Percentiles rank a stretch among this genome's conserved stretches.
Evolutionary conservation across 92 coral and sea anemone species (phyloP).

Genomic region (Plumapathes pennacea): DNA sequence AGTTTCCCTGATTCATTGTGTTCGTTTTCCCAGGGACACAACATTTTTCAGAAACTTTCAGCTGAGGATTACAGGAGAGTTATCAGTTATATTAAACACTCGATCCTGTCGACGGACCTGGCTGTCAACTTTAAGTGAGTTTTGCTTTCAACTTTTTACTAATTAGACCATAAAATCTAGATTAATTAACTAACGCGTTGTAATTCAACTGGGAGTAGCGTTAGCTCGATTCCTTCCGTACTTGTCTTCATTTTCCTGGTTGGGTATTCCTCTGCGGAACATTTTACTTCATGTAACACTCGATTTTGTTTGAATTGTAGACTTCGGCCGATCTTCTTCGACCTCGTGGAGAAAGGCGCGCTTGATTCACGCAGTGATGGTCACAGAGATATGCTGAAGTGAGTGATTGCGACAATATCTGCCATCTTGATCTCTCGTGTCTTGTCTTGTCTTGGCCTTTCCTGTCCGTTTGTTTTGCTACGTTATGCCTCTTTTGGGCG

Average conservation of each 20-base stretch:
- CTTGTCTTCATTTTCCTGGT: too few species aligned
- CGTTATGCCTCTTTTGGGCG: too few species aligned
- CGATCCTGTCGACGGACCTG: constrained; percentile 94
- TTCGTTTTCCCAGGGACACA: constrained; percentile 81
- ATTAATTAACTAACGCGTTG: too few species aligned
- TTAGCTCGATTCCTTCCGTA: too few species aligned
- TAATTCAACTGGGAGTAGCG: too few species aligned
- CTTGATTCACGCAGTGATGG: constrained; percentile 73
- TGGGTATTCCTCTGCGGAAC: too few species aligned
- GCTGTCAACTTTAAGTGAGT: constrained; percentile 95
- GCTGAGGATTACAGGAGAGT: constrained; percentile 95
- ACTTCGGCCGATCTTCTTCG: constrained; percentile 90
- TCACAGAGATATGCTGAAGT: constrained; percentile 97
- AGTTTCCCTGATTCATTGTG: background rate
- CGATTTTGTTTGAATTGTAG: constrained; percentile 17
- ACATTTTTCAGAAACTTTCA: constrained; percentile 89
- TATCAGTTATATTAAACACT: constrained; percentile 91
- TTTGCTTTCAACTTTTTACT: background rate
- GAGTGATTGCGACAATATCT: constrained; percentile 3
- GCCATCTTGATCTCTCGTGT: too few species aligned
- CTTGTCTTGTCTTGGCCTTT: too few species aligned
- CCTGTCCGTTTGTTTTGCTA: too few species aligned
- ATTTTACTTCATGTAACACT: too few species aligned
- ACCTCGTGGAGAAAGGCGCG: constrained; percentile 82
- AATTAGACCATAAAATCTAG: too few species aligned